Conservation (phyloP, 1,140 invertebrate genomes). For the Bombus waltoni region DNA sequence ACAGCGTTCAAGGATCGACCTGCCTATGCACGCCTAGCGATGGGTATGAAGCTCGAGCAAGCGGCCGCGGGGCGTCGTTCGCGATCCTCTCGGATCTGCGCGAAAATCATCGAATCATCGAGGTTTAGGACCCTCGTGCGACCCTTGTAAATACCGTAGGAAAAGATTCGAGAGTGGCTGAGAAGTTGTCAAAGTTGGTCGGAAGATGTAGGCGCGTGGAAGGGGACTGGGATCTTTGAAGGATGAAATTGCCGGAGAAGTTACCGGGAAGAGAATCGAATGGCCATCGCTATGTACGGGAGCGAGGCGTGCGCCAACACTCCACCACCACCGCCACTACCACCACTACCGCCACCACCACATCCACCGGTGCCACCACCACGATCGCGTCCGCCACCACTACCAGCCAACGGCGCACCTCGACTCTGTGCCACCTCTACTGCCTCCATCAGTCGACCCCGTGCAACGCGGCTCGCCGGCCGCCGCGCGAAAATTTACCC, state of each 20-base stretch:
- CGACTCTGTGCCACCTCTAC: constrained; percentile 69
- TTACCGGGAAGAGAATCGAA: constrained; percentile 31
- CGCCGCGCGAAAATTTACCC: constrained; percentile 70
- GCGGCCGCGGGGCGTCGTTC: too few relatives aligned
- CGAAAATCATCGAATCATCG: too few relatives aligned
- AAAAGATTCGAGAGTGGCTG: too few relatives aligned
- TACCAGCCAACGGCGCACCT: constrained; percentile 60
- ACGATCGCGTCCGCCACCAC: constrained; percentile 1
- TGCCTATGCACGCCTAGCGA: neutral
- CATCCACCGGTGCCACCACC: constrained; percentile 13
- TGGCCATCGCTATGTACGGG: constrained; percentile 39
- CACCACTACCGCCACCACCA: neutral
- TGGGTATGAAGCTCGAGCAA: neutral
- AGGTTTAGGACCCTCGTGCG: too few relatives aligned
- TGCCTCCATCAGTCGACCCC: constrained; percentile 80
- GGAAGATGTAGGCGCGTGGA: neutral
- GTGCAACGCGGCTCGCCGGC: constrained; percentile 82
- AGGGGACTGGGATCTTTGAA: neutral
- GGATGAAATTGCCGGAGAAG: constrained; percentile 20
- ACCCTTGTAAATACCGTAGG: too few relatives aligned
- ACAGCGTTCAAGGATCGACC: constrained; percentile 24
- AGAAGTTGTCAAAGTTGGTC: too few relatives aligned
- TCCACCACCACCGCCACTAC: neutral
- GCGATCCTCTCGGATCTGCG: too few relatives aligned
- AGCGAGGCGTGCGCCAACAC: constrained; percentile 70